Evolutionary conservation across 2,888 invertebrate genomes (phyloP), one percentile per base, ranked within the genome.

Genomic region (Xestia sexstrigata): DNA sequence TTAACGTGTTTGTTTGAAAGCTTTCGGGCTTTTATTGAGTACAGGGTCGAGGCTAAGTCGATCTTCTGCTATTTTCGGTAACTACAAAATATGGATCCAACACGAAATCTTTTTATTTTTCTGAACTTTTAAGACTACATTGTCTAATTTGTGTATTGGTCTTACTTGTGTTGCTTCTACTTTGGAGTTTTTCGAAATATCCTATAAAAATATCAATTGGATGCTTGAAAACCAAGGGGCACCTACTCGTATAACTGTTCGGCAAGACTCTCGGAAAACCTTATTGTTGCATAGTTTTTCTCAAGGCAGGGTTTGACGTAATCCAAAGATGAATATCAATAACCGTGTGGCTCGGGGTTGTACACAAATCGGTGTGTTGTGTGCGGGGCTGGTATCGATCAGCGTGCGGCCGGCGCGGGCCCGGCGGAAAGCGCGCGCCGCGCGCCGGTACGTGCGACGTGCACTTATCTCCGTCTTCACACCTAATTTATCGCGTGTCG

Each of bases 401-500:
- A 90, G 90, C 82, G 91, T 89, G 90, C 87, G 88, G 87, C 88
- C 82, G 81, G 73, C 80, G 81, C 85, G 87, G 88, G 89, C 87
- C 86, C 86, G 87, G 88, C 89, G 91, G 90, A 88, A 90, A 91
- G 90, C 89, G 86, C 91, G 92, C 91, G 90, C 91, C 89, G 86
- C 91, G 92, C 91, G 90, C 91, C 90, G 90, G 88, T 89, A 90
- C 89, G 91, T 92, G 92, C 94, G 83, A 79, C 84, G 86, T 84
- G 84, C 94, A 95, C 94, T 96, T 95, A 95, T 94, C 94, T 93
- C 93, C 92, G 93, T 95, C 95, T 95, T 95, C 94, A 94, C 95
- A 94, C 95, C 94, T 94, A 95, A 96, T 95, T 96, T 95, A 95
- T 95, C 95, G 95, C 95, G 93, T 92, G 93, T 91, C 93, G 93